These are phyloP conservation scores for Chaetops frenatus DNA, from an alignment of 2,113 vertebrate genomes.

Conservation along the genomic window DNA sequence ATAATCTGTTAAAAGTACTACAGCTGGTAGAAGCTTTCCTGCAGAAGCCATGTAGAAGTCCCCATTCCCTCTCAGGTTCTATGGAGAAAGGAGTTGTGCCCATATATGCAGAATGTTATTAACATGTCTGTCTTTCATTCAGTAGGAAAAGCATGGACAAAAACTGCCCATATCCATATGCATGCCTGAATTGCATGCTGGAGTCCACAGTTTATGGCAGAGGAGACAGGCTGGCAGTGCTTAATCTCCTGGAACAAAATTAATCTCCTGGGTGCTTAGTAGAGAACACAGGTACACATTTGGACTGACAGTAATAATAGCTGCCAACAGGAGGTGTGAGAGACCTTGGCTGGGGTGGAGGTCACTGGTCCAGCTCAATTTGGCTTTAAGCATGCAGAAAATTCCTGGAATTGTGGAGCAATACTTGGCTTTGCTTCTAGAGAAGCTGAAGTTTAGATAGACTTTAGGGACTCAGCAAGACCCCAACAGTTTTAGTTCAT, in stretches of 20 bases:
- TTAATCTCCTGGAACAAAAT: not conserved
- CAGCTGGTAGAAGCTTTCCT: not conserved
- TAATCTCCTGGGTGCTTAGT: no score
- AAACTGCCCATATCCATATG: fast-evolving
- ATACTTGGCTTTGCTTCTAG: not conserved
- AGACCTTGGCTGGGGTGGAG: not conserved
- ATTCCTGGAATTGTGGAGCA: not conserved
- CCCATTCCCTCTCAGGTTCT: not conserved
- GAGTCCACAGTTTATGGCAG: not conserved
- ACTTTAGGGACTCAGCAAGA: not conserved
- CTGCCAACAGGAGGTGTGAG: not conserved
- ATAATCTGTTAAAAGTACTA: not conserved
- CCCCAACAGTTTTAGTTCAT: not conserved
- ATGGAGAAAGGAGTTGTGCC: not conserved
- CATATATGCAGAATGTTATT: not conserved
- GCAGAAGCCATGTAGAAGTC: not conserved
- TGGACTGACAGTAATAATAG: not conserved
- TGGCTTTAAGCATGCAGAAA: not conserved
- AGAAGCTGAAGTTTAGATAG: not conserved
- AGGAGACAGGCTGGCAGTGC: not conserved
- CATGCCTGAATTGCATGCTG: not conserved
- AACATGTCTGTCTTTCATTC: not conserved
- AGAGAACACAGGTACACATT: not conserved
- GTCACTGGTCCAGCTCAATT: not conserved
- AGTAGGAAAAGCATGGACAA: not conserved